These are phyloP conservation scores for Zonitis immaculata DNA, from an alignment of 2,888 invertebrate genomes.

Conservation along the genomic window DNA sequence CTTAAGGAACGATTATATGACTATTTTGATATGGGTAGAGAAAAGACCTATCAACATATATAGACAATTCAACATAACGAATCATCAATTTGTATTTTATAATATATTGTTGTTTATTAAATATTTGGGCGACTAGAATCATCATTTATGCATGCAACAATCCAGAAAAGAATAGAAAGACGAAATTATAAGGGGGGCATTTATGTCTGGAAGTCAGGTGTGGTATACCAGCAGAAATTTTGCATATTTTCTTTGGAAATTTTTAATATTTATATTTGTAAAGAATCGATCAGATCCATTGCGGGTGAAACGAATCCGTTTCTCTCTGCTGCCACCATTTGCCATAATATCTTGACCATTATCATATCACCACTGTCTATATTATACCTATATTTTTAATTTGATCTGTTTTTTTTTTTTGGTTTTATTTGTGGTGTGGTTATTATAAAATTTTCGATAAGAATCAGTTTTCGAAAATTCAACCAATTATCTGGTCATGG, in stretches of 20 bases:
- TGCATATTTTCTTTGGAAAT: conserved; percentile 15
- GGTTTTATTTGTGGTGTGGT: background rate
- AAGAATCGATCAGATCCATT: background rate
- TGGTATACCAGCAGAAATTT: conserved; percentile 30
- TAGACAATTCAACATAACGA: conserved; percentile 12
- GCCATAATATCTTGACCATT: no score
- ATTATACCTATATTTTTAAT: no score
- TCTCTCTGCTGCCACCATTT: no score
- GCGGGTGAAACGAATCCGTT: background rate
- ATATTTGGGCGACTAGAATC: conserved; percentile 25
- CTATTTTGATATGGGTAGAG: conserved; percentile 31
- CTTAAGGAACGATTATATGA: conserved; percentile 30
- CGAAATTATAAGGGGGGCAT: conserved; percentile 30
- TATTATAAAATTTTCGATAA: background rate
- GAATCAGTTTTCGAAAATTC: background rate
- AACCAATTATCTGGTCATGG: background rate
- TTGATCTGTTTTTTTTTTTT: no score
- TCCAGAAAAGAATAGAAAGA: conserved; percentile 25
- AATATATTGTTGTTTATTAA: background rate
- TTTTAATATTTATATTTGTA: conserved; percentile 5
- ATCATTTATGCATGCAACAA: conserved; percentile 36
- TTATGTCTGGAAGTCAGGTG: conserved; percentile 34
- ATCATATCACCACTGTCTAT: no score
- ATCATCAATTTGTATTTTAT: background rate
- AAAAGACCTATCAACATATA: conserved; percentile 19